phyloP scores from a whole-genome alignment of 92 coral and sea anemone genomes.

The Porites lobata region DNA sequence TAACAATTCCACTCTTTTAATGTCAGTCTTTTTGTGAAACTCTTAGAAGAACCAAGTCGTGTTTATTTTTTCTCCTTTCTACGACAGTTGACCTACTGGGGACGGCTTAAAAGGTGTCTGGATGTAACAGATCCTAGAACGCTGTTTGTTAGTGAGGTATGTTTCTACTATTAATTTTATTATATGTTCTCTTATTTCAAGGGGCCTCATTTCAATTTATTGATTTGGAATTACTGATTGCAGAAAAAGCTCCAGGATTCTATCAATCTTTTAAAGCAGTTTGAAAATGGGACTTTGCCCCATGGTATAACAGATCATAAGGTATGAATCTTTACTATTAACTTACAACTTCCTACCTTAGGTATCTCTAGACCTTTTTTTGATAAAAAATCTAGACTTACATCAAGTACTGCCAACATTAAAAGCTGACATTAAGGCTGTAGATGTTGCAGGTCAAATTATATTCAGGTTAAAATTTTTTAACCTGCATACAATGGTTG shows the following conservation, averaged over 20 bases:
- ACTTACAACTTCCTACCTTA: not conserved
- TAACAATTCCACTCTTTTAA: too few species aligned
- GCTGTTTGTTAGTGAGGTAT: conserved; percentile 78
- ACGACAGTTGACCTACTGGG: conserved; percentile 68
- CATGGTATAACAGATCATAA: conserved; percentile 67
- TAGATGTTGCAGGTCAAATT: too few species aligned
- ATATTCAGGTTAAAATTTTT: too few species aligned
- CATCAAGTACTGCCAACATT: too few species aligned
- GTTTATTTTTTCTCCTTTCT: not conserved
- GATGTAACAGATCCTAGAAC: conserved; percentile 90
- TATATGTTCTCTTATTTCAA: too few species aligned
- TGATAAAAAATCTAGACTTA: too few species aligned
- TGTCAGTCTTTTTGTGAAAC: too few species aligned
- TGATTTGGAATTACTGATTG: not conserved
- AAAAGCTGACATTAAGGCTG: too few species aligned
- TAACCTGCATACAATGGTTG: too few species aligned
- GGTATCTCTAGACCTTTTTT: too few species aligned
- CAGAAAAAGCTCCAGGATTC: conserved; percentile 82
- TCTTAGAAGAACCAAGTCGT: too few species aligned
- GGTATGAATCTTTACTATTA: conserved; percentile 15
- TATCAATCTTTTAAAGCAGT: conserved; percentile 66
- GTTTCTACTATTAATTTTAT: not conserved
- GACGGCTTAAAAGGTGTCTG: conserved; percentile 79
- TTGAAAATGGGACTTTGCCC: conserved; percentile 64
- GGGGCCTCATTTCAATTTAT: not conserved